These are phyloP conservation scores for Glyphotaelius pellucidus DNA, from an alignment of 2,888 invertebrate genomes.

Conservation along the genomic window DNA sequence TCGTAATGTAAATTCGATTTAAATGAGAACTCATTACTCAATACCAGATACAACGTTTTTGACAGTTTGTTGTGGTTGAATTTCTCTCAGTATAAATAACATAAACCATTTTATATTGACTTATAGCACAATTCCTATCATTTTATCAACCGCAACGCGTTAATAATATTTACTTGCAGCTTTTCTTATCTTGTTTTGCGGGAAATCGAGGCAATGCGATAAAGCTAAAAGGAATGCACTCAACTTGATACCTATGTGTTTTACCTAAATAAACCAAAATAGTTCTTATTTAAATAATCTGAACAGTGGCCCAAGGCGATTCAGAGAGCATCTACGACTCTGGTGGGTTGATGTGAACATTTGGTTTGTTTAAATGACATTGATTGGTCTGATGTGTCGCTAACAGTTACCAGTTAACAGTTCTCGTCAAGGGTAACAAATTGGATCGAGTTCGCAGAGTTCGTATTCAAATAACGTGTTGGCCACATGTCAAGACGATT, in stretches of 20 bases:
- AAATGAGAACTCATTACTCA: too few relatives aligned
- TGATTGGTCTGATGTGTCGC: not conserved
- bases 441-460: not conserved
- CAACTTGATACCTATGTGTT: not conserved
- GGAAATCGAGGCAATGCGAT: not conserved
- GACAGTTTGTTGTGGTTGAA: not conserved
- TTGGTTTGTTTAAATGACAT: not conserved
- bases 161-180: not conserved
- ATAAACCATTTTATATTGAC: not conserved
- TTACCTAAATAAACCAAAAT: not conserved
- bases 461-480: constrained; percentile 4
- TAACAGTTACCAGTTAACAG: not conserved
- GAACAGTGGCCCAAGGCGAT: too few relatives aligned
- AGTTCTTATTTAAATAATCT: too few relatives aligned
- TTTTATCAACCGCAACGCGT: not conserved
- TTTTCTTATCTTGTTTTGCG: not conserved
- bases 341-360: not conserved
- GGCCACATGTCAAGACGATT: constrained; percentile 17
- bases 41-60: not conserved
- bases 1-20: too few relatives aligned
- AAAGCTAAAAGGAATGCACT: not conserved
- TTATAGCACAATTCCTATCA: not conserved
- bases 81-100: not conserved
- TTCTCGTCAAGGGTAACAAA: not conserved
- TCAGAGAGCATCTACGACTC: too few relatives aligned